Conservation (phyloP, 1,140 invertebrate genomes). For the Pseudobourletiella spinata region DNA sequence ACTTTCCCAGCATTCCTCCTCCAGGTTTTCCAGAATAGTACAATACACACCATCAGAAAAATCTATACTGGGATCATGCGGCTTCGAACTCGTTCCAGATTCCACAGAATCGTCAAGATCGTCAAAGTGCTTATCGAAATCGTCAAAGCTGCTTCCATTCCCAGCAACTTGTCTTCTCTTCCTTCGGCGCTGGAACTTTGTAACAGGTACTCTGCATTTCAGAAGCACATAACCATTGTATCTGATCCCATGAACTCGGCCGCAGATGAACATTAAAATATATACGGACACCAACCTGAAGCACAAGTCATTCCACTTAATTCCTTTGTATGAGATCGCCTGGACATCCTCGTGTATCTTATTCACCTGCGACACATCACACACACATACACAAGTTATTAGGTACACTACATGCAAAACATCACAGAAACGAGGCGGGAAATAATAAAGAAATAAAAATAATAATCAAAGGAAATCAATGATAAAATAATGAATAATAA, state of each 20-base stretch:
- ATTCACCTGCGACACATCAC: no score
- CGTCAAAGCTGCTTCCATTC: no score
- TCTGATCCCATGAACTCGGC: no score
- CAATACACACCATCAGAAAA: constrained; percentile 49
- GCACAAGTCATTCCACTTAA: constrained; percentile 53
- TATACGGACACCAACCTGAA: constrained; percentile 53
- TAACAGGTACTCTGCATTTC: constrained; percentile 22
- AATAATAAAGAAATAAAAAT: no score
- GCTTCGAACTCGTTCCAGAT: no score
- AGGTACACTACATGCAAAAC: neutral
- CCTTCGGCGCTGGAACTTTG: constrained; percentile 31
- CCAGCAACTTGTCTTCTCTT: no score
- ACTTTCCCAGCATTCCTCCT: constrained; percentile 50
- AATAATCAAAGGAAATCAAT: no score
- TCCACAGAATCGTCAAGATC: constrained; percentile 18
- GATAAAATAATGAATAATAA: no score
- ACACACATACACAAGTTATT: constrained; percentile 6
- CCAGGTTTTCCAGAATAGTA: constrained; percentile 47
- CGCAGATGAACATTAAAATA: no score
- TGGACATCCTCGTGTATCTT: constrained; percentile 30
- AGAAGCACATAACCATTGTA: no score
- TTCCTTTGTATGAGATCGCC: constrained; percentile 23
- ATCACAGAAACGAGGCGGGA: no score
- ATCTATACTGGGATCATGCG: constrained; percentile 50
- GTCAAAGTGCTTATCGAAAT: constrained; percentile 18